Evolutionary conservation across 2,888 invertebrate genomes (phyloP), one percentile per base, ranked within the genome.

Genomic region (Leucophenga montana): DNA sequence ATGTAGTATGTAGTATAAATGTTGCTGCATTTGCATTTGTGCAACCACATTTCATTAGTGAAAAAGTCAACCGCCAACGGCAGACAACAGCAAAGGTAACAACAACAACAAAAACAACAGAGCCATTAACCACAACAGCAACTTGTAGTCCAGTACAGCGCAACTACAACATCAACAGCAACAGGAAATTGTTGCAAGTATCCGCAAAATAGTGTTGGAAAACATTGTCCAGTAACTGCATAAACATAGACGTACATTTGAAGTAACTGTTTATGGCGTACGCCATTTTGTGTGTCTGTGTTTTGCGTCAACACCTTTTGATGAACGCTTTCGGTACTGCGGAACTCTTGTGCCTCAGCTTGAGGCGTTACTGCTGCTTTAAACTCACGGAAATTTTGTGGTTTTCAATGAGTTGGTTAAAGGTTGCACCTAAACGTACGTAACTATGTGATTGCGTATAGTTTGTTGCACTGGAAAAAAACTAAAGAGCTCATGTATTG

Each of bases 391-490:
- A 27, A 20, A 27, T 64, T 57, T 8, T 2, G 44, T 20, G 56
- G 53, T 67, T 44, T 57, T 6, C 71, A 80, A 22, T 79, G 78
- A 78, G 82, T 83, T 79, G 80, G 80, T 80, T 80, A 39, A 39
- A 39, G 8, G 39, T 39, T 80, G 83, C 83, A 83, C 83, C 39
- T n/a, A n/a, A n/a, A n/a, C 83, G 80, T 83, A 83, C 83, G 82
- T 80, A 82, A 83, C 82, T 80, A 83, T 82, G 80, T 83, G 80
- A 83, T 79, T 79, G 78, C 83, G 83, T 83, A 83, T 78, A 83
- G 79, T 83, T 83, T 83, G 78, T 80, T 77, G 78, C 80, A 77
- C 80, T 82, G 79, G 77, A 78, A 79, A 80, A 83, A n/a, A 79
- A 82, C 79, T 80, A 80, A 83, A 80, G 81, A 53, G 8, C 18